These are phyloP conservation scores for Zoanthus solanderi DNA, from an alignment of 92 coral and sea anemone genomes.

Conservation along the genomic window DNA sequence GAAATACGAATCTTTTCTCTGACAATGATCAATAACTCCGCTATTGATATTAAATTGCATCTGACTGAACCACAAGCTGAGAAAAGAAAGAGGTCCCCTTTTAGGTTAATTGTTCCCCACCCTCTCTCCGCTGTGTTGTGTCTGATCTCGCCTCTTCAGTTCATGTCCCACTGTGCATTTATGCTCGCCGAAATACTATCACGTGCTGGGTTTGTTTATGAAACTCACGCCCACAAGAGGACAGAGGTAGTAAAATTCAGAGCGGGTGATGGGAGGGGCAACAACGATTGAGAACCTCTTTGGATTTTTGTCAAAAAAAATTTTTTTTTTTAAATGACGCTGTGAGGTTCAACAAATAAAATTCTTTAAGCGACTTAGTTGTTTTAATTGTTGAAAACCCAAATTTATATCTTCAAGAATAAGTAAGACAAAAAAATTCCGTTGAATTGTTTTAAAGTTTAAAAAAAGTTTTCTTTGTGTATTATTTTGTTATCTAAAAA, in stretches of 20 bases:
- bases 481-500: too few species aligned
- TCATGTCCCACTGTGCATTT: slow-evolving; percentile 34
- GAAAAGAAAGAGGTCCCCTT: slow-evolving; percentile 20
- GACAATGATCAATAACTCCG: slow-evolving; percentile 28
- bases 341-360: too few species aligned
- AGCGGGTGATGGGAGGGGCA: slow-evolving; percentile 14
- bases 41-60: slow-evolving; percentile 11
- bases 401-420: too few species aligned
- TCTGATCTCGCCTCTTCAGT: slow-evolving; percentile 8
- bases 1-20: neutral
- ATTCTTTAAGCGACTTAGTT: too few species aligned
- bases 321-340: too few species aligned
- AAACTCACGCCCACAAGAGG: slow-evolving; percentile 25
- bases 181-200: slow-evolving; percentile 28
- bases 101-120: slow-evolving; percentile 41
- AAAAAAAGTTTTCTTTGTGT: too few species aligned
- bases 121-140: slow-evolving; percentile 21
- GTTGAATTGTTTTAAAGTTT: too few species aligned
- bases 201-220: slow-evolving; percentile 50
- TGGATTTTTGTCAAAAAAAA: too few species aligned
- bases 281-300: neutral
- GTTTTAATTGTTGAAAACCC: too few species aligned
- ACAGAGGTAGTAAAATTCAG: neutral
- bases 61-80: slow-evolving; percentile 22
- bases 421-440: too few species aligned